Percentiles rank a stretch among this genome's conserved stretches.
phyloP scores from a whole-genome alignment of 2,797 vertebrate genomes.

The Sus cebifrons region DNA sequence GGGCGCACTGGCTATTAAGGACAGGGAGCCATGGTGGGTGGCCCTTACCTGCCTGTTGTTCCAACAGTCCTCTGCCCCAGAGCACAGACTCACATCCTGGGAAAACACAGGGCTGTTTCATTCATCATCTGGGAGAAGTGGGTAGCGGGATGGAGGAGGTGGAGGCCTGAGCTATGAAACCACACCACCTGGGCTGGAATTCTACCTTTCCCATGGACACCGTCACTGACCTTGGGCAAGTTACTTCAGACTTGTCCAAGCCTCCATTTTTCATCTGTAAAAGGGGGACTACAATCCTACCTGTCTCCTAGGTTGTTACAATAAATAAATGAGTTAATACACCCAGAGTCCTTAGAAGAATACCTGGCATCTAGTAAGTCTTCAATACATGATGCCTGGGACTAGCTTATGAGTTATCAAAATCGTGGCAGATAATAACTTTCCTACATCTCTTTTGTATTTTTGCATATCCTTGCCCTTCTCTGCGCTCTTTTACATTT shows the following conservation, averaged over 20 bases:
- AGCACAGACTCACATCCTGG: background rate
- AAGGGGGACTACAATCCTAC: background rate
- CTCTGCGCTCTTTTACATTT: background rate
- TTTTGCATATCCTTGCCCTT: background rate
- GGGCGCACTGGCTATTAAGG: background rate
- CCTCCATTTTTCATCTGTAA: background rate
- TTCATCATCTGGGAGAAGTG: background rate
- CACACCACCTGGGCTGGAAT: background rate
- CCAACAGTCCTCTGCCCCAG: background rate
- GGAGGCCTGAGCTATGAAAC: background rate
- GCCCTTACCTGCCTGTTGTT: background rate
- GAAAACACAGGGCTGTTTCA: background rate
- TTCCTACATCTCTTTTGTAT: background rate
- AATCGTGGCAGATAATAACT: background rate
- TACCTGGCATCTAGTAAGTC: background rate
- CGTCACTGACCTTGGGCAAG: background rate
- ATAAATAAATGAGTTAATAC: background rate
- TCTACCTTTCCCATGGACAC: background rate
- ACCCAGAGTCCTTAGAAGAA: background rate
- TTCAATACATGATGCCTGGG: background rate
- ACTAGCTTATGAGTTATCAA: constrained; percentile 3
- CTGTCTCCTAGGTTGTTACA: background rate
- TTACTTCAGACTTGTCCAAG: background rate
- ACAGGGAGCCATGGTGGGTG: background rate
- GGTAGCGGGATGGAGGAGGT: background rate